These are phyloP conservation scores for Trichonephila clavata DNA, from an alignment of 1,140 invertebrate species.

Conservation along the genomic window DNA sequence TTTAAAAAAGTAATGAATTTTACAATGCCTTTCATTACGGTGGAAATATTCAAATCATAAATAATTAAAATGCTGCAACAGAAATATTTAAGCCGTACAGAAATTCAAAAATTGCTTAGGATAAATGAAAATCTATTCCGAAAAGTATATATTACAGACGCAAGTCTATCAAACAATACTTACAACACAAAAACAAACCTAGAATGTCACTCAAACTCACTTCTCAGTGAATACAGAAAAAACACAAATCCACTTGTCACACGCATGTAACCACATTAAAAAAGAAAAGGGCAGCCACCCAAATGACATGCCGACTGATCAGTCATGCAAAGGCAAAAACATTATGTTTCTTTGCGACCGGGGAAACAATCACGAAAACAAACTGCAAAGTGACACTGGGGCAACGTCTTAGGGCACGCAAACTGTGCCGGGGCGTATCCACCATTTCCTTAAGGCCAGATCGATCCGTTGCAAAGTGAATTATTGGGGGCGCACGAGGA, in stretches of 20 bases:
- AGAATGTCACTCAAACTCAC: not conserved
- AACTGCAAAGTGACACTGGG: not conserved
- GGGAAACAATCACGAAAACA: conserved; percentile 38
- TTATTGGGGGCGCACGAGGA: conserved; percentile 36
- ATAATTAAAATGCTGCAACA: too few species aligned
- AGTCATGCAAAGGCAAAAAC: not conserved
- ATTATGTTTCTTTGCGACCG: conserved; percentile 1
- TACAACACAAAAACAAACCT: not conserved
- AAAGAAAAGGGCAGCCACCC: not conserved
- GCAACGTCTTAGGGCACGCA: not conserved
- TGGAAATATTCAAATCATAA: too few species aligned
- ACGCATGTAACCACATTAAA: conserved; percentile 1
- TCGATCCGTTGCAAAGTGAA: conserved; percentile 44
- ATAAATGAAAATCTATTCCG: too few species aligned
- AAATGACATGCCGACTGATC: conserved; percentile 8
- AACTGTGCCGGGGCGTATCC: not conserved
- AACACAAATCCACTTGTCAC: not conserved
- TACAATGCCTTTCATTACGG: too few species aligned
- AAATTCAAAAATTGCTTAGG: not conserved
- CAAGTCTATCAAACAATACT: not conserved
- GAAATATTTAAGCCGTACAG: too few species aligned
- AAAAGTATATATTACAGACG: too few species aligned
- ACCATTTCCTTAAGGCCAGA: not conserved
- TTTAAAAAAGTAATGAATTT: too few species aligned
- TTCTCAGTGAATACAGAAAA: not conserved